Base-by-base conservation (phyloP, 2,113 vertebrate species). In the Marmota monax region DNA sequence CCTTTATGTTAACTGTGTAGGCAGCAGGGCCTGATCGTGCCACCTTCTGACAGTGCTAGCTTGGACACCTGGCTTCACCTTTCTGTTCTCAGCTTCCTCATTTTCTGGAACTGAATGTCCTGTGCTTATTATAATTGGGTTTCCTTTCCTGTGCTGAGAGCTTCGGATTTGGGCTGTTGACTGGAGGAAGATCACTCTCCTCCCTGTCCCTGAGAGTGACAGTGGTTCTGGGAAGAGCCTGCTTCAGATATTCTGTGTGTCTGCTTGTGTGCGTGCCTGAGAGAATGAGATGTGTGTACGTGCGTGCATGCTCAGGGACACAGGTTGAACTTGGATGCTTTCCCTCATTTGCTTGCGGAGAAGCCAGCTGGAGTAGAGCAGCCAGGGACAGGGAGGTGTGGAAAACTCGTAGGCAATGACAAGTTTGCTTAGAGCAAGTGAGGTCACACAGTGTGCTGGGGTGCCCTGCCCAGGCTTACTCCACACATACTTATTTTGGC, bases 341-440 rank as follows among this genome's bases (percentile, higher is more conserved):
- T 34, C 23, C 65, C 18, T 37, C 1, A 1, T 79, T 69, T 76
- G 32, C 82, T 80, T 72, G 4, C n/a, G n/a, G 76, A 67, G 63
- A 65, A 70, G 65, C n/a, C 53, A 20, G 70, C 5, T 39, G 8
- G 42, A 86, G 53, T 6, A 7, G 58, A 65, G 42, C 29, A 48
- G 74, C 22, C 73, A 2, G 16, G 82, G 63, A 22, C 29, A 70
- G 16, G 22, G 32, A 51, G 25, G 76, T 5, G 5, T 85, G 69
- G 13, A 17, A 53, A 29, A 18, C 42, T 2, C 0, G 1, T 18
- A n/a, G 18, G n/a, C 5, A 3, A 4, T 45, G 34, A 39, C 13
- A 48, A 4, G 22, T 87, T 56, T 92, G 51, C 65, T 45, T 56
- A 56, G 14, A 61, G 42, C 37, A 48, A 29, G n/a, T 77, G 61